Percentiles rank a stretch among this genome's conserved stretches.
These are phyloP conservation scores for Heloderma charlesbogerti DNA, from an alignment of 2,113 vertebrate genomes.

Conservation along the genomic window DNA sequence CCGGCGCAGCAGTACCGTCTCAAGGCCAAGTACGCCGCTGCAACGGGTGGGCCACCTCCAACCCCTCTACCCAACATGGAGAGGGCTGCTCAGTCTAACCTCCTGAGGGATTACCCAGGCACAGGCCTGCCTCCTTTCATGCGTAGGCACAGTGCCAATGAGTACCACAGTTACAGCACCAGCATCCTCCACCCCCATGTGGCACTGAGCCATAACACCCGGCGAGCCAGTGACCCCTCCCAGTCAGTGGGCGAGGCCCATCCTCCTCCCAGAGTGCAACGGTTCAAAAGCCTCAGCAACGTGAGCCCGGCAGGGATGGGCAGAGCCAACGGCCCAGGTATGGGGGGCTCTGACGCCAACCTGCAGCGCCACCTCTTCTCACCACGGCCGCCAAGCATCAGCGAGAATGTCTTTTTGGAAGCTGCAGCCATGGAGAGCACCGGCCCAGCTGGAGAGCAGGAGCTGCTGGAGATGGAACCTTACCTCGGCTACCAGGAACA, in stretches of 20 bases:
- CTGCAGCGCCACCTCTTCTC: constrained; percentile 86
- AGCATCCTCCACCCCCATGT: constrained; percentile 80
- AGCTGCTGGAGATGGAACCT: constrained; percentile 78
- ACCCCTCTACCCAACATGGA: constrained; percentile 87
- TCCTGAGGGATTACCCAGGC: constrained; percentile 75
- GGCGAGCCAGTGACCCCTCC: constrained; percentile 93
- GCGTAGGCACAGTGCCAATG: constrained; percentile 84
- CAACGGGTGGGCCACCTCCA: constrained; percentile 89
- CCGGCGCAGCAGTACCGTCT: constrained; percentile 92
- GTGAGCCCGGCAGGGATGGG: constrained; percentile 74
- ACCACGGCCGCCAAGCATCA: constrained; percentile 91
- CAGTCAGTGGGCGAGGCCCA: constrained; percentile 76
- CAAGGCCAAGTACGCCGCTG: constrained; percentile 91
- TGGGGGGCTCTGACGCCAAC: constrained; percentile 78
- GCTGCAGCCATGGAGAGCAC: constrained; percentile 68
- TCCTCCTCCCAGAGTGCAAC: constrained; percentile 81
- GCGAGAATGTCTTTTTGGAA: constrained; percentile 89
- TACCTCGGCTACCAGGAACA: constrained; percentile 80
- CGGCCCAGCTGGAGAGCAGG: constrained; percentile 63
- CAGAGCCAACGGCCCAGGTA: constrained; percentile 76
- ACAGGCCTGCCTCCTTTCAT: constrained; percentile 74
- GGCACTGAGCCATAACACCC: constrained; percentile 73
- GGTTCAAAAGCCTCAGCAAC: constrained; percentile 90
- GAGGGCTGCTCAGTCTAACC: constrained; percentile 43
- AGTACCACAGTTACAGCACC: constrained; percentile 80